Percentiles rank a stretch among this genome's conserved stretches.
These are phyloP conservation scores for Sepiola atlantica DNA, from an alignment of 2,888 invertebrate genomes.

Conservation along the genomic window DNA sequence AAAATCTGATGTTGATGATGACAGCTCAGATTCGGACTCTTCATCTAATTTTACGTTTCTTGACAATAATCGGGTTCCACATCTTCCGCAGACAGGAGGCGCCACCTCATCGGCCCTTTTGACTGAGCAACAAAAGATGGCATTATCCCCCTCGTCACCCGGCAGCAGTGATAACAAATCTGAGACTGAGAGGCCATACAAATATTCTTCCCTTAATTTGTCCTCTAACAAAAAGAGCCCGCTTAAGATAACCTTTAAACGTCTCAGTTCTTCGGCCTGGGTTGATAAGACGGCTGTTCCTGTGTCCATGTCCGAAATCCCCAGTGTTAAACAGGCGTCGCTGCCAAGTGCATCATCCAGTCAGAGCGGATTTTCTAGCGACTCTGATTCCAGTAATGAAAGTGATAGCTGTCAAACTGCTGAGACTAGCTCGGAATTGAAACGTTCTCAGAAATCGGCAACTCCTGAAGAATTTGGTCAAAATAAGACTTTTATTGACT, in stretches of 20 bases:
- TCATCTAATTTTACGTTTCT: not conserved
- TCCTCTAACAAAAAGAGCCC: not conserved
- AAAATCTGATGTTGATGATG: not conserved
- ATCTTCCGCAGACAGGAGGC: not conserved
- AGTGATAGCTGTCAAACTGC: not conserved
- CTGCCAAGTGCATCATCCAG: not conserved
- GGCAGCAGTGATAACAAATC: not conserved
- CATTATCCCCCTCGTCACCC: not conserved
- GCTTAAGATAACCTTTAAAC: not conserved
- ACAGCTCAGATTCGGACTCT: not conserved
- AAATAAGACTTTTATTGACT: not conserved
- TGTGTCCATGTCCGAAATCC: not conserved
- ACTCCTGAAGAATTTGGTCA: not conserved
- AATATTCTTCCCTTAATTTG: slow-evolving; percentile 1
- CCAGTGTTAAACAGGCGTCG: not conserved
- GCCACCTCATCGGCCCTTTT: not conserved
- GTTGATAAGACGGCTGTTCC: not conserved
- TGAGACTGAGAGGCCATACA: not conserved
- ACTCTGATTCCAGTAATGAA: not conserved
- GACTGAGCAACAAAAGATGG: not conserved
- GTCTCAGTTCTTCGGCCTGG: not conserved
- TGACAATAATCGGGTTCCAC: not conserved
- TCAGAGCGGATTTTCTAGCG: not conserved
- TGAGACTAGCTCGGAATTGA: not conserved
- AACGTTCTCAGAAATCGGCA: not conserved